Base-by-base conservation (phyloP, 2,113 vertebrate genomes). In the Vidua chalybeata region DNA sequence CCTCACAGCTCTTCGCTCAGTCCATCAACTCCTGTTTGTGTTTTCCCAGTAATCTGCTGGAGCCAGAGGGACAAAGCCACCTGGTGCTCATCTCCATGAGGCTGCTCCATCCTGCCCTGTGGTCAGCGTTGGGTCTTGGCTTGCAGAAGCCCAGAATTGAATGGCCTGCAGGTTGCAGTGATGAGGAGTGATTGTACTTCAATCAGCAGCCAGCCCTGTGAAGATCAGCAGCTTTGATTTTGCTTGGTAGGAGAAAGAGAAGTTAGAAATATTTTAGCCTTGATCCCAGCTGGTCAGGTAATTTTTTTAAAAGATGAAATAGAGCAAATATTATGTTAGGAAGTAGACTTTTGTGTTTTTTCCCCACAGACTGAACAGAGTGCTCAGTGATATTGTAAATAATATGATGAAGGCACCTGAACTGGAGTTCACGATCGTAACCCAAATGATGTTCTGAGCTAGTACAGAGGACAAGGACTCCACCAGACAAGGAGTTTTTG, bases 181-280 rank as follows among this genome's bases (percentile, higher is more conserved):
- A 31, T 87, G 51, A 78, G 45, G 13, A 59, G 27, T 31, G 61
- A 94, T 84, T 87, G 74, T 31, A 35, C 61, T 96, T 82, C 66
- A 87, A 41, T 84, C 74, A 82, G 45, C 73, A 63, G 49, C 52
- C 59, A 78, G 77, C 15, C 19, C 56, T 22, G 3, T 0, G 0
- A 67, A 67, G 52, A 71, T 91, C 45, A 56, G 46, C 63, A 58
- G 79, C 48, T 84, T 88, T 90, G 64, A 76, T 92, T 84, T 86
- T 63, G 45, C 76, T 72, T 55, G 24, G 39, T 30, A 64, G 61
- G 35, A 84, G 56, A 63, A 87, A 94, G 24, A 16, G 30, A 45
- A 13, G 23, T 62, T 41, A 92, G 61, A 93, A 90, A 69, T 64
- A 86, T 15, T 55, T 30, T 41, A 55, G 46, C 19, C 24, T 90